phyloP scores from a whole-genome alignment of 2,888 invertebrate species.

The Lasius fuliginosus region DNA sequence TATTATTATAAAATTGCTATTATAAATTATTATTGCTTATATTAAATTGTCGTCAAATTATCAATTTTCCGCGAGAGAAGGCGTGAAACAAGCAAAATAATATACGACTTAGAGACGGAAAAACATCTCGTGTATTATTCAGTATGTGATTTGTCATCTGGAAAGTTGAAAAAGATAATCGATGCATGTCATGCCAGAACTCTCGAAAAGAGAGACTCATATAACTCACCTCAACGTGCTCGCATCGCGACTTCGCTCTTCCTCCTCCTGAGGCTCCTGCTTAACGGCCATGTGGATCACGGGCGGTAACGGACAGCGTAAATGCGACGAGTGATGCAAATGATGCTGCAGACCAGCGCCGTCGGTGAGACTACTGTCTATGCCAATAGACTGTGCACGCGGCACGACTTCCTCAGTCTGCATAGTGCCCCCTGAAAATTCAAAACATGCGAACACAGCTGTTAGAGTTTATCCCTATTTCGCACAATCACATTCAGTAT shows the following conservation, averaged over 20 bases:
- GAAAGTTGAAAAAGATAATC: not conserved
- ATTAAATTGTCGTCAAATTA: too few species aligned
- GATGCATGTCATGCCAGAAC: not conserved
- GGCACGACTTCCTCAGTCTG: constrained; percentile 86
- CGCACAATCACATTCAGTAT: not conserved
- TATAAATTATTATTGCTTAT: too few species aligned
- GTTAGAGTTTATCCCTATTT: not conserved
- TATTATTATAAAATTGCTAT: not conserved
- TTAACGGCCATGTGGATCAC: constrained; percentile 85
- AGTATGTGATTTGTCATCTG: not conserved
- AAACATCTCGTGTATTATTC: not conserved
- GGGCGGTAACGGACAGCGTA: constrained; percentile 80
- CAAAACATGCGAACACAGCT: not conserved
- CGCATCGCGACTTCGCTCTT: constrained; percentile 80
- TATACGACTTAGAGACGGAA: not conserved
- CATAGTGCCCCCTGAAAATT: constrained; percentile 85
- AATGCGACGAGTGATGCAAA: constrained; percentile 78
- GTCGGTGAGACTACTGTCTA: constrained; percentile 82
- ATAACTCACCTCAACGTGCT: constrained; percentile 78
- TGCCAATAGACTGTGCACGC: constrained; percentile 83
- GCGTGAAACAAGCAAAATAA: not conserved
- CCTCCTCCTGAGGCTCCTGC: constrained; percentile 85
- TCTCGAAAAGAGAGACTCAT: not conserved
- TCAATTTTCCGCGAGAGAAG: constrained; percentile 7
- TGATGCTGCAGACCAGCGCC: constrained; percentile 78